Evolutionary conservation across 2,113 vertebrate genomes (phyloP), one percentile per base, ranked within the genome.

Genomic region (Sitta europaea): DNA sequence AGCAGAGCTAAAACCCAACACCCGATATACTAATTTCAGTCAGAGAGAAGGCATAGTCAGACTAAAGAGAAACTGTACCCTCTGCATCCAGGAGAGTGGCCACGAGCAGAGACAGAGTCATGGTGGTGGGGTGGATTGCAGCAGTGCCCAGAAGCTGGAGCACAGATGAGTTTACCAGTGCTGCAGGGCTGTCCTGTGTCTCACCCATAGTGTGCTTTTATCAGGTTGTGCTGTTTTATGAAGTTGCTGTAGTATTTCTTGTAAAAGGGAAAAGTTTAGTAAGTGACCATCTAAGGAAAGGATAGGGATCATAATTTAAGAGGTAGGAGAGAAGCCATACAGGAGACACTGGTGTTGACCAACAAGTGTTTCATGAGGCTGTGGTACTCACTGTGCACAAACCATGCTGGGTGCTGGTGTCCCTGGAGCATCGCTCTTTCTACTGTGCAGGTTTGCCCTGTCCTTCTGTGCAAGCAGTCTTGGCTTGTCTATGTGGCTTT

Each of bases 401-500:
- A 19, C 33, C 12, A 3, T 0, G 1, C 16, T 9, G 21, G 47
- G 9, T 54, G 33, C 31, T 19, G 16, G 13, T 62, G 28, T 7
- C 24, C 31, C 10, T 3, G 45, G 15, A 27, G 18, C 2, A 1
- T 55, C 42, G 2, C 0, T 50, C 24, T 43, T 67, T 43, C 62
- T 61, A n/a, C 33, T 36, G 25, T 36, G 36, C 13, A 18, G 31
- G 28, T 77, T 57, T 80, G 16, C 22, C 40, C 18, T 48, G 48
- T n/a, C 50, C 45, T 65, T 63, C 77, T 76, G 18, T 35, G 42
- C 38, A 28, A 43, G 66, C 1, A 2, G 36, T 7, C 40, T 40
- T 40, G 40, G 40, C 40, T 40, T 40, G 40, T 40, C 11, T 2
- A 1, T 0, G 0, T 21, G 3, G 6, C 14, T 33, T 72, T 36